Evolutionary conservation across 2,888 invertebrate genomes (phyloP).

Genomic region (Sicus ferrugineus): DNA sequence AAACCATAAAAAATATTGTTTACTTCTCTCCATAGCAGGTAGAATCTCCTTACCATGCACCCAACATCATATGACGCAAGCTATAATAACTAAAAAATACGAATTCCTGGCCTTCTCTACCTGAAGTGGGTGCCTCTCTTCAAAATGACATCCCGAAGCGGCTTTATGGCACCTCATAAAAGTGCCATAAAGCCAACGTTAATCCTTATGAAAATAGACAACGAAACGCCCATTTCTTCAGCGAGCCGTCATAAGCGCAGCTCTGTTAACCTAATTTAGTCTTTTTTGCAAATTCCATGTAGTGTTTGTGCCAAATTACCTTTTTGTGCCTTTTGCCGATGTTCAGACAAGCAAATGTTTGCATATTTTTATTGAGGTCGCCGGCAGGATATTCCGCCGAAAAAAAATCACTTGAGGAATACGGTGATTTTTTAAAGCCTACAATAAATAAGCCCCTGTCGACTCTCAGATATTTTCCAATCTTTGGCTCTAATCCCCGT

Average conservation of each 20-base stretch:
- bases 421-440: background rate
- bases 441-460: background rate
- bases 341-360: slow-evolving; percentile 16
- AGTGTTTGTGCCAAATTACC: slow-evolving; percentile 5
- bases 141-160: background rate
- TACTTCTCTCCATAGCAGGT: too few species aligned
- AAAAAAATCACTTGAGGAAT: slow-evolving; percentile 21
- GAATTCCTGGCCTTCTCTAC: background rate
- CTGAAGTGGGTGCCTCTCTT: background rate
- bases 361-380: slow-evolving; percentile 23
- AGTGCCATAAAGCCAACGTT: slow-evolving; percentile 34
- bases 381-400: slow-evolving; percentile 21
- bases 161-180: slow-evolving; percentile 22
- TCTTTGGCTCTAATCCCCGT: background rate
- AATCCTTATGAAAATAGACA: slow-evolving; percentile 35
- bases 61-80: slow-evolving; percentile 22
- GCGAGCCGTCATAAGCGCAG: background rate
- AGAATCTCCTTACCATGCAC: background rate
- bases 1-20: background rate
- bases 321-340: slow-evolving; percentile 2
- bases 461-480: background rate
- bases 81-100: background rate
- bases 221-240: slow-evolving; percentile 31
- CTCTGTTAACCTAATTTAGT: slow-evolving; percentile 23
- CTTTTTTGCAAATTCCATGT: slow-evolving; percentile 5